These are phyloP conservation scores for Botia kubotai DNA, from an alignment of 2,797 vertebrate genomes.

Conservation along the genomic window DNA sequence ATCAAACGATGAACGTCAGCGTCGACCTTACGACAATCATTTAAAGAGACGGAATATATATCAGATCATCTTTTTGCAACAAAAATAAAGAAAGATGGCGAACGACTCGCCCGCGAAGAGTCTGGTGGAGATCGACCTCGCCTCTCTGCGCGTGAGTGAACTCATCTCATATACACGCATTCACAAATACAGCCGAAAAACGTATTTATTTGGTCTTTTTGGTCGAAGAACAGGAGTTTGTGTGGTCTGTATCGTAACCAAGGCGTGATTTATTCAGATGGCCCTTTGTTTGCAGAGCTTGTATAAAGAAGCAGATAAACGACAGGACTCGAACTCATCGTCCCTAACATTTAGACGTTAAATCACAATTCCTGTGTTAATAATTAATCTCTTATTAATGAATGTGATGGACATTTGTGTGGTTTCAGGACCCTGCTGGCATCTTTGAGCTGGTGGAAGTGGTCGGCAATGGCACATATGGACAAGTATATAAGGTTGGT, in stretches of 20 bases:
- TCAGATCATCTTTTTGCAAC: constrained; percentile 40
- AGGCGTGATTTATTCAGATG: constrained; percentile 57
- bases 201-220: background rate
- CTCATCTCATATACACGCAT: background rate
- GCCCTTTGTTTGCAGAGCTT: constrained; percentile 71
- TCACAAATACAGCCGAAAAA: background rate
- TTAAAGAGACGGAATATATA: constrained; percentile 63
- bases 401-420: constrained; percentile 30
- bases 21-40: constrained; percentile 46
- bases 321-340: constrained; percentile 2
- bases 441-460: constrained; percentile 99
- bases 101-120: constrained; percentile 97
- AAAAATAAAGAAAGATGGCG: constrained; percentile 85
- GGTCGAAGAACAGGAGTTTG: background rate
- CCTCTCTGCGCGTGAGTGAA: constrained; percentile 90
- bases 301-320: constrained; percentile 75
- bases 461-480: constrained; percentile 98
- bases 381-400: constrained; percentile 31
- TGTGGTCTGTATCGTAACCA: background rate
- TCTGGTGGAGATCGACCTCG: constrained; percentile 97
- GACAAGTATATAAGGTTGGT: constrained; percentile 99
- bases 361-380: constrained; percentile 34
- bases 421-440: constrained; percentile 90
- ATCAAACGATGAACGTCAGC: constrained; percentile 75
- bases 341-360: background rate